Evolutionary conservation across 2,113 vertebrate genomes (phyloP).

Genomic region (Myotis davidii): DNA sequence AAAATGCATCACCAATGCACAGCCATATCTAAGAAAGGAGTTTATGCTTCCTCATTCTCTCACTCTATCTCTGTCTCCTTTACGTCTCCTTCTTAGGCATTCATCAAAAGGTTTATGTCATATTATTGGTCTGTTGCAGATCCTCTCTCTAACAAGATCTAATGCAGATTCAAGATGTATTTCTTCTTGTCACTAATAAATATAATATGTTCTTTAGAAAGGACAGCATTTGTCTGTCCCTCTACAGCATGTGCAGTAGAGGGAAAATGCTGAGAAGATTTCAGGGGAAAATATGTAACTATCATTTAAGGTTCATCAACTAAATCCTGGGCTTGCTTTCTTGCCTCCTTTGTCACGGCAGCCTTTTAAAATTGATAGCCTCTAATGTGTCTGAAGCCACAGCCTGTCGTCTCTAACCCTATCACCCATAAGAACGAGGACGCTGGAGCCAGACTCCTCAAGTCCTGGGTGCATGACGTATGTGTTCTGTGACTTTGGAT

Average conservation of each 20-base stretch:
- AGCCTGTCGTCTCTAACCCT: not conserved
- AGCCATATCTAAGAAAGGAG: not conserved
- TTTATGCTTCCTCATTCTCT: not conserved
- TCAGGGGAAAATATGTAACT: not conserved
- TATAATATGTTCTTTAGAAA: not conserved
- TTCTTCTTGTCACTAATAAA: slow-evolving; percentile 21
- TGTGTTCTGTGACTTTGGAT: not conserved
- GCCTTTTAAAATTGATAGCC: not conserved
- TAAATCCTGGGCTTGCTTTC: not conserved
- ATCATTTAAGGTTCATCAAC: not conserved
- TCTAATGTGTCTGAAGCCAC: slow-evolving; percentile 11
- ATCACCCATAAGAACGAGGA: not conserved
- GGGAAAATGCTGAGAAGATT: not conserved
- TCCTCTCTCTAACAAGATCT: not conserved
- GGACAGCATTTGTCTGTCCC: not conserved
- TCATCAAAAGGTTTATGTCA: not conserved
- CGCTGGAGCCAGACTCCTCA: not conserved
- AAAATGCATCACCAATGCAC: not conserved
- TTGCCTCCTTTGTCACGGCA: not conserved
- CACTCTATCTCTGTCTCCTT: not conserved
- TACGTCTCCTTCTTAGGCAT: not conserved
- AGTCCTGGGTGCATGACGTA: not conserved
- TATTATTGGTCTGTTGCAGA: not conserved
- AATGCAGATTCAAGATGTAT: not conserved
- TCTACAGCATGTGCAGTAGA: not conserved